phyloP scores from a whole-genome alignment of 2,113 vertebrate species.

The Gasterosteus aculeatus region DNA sequence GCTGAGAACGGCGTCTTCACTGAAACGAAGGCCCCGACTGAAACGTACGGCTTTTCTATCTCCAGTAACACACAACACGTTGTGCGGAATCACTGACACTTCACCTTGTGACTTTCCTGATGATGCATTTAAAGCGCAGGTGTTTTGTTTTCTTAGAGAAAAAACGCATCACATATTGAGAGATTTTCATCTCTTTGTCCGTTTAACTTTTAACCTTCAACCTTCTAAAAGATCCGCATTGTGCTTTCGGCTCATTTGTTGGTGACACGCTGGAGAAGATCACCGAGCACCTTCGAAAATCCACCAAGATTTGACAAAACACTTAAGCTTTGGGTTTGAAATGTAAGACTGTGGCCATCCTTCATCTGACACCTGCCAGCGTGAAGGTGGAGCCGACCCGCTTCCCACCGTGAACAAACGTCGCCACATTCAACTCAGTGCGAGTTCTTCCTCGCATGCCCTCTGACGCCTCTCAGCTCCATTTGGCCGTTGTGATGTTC shows the following conservation, averaged over 20 bases:
- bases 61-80: conserved; percentile 13
- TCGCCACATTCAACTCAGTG: conserved; percentile 18
- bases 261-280: conserved; percentile 24
- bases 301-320: conserved; percentile 5
- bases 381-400: conserved; percentile 1
- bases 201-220: conserved; percentile 3
- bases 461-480: neutral
- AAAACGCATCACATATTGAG: neutral
- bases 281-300: conserved; percentile 6
- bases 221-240: conserved; percentile 11
- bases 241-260: conserved; percentile 21
- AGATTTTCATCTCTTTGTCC: neutral
- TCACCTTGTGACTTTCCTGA: neutral
- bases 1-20: conserved; percentile 8
- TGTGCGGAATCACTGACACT: conserved; percentile 23
- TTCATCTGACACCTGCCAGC: neutral
- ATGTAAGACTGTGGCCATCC: conserved; percentile 30
- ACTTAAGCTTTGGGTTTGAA: neutral
- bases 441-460: conserved; percentile 24
- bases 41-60: conserved; percentile 41
- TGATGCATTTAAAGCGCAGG: neutral
- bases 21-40: conserved; percentile 60
- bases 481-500: neutral
- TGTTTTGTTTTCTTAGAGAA: neutral
- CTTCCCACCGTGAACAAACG: neutral